Base-by-base conservation (phyloP, 2,797 vertebrate genomes). In the Gephyroberyx darwinii region DNA sequence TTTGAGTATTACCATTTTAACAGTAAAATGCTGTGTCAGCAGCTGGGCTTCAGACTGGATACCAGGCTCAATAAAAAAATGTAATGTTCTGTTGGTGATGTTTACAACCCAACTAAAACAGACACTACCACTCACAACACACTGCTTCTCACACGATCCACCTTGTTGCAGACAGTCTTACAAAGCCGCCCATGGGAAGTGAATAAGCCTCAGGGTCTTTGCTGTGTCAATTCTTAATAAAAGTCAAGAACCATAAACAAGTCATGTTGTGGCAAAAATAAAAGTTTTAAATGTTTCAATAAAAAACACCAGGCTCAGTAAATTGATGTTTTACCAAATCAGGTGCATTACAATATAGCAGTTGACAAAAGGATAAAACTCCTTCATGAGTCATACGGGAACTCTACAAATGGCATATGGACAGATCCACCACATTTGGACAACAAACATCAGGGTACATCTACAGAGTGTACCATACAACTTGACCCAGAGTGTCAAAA, bases 291-390 rank as follows among this genome's bases (percentile, higher is more conserved):
- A 91, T 92, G 92, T 71, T 79, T 90, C 86, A 88, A 89, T 90
- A 90, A 88, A 91, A 92, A 90, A 80, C 89, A 92, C 87, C 89
- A 86, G 74, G 88, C 91, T 90, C 78, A 91, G 88, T 89, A 92
- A 92, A 92, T 85, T 84, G 68, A 87, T 77, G 74, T 83, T 90
- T 93, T 91, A 91, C 89, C 89, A 92, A 93, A 90, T 91, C 86
- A 71, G 87, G 88, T 86, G 88, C 82, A 88, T 91, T 90, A 93
- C 85, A 91, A 87, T 90, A 86, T 88, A 2, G 77, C 84, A 88
- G 85, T 90, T 91, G 90, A 93, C 89, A 91, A 91, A 91, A 92
- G 88, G 89, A 93, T 92, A 91, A 92, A 93, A 92, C 91, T 93
- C 90, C 89, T 76, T 84, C 19, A 90, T 89, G 83, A 91, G 62